These are phyloP conservation scores for Synanthedon vespiformis DNA, from an alignment of 2,888 invertebrate species.

Conservation along the genomic window DNA sequence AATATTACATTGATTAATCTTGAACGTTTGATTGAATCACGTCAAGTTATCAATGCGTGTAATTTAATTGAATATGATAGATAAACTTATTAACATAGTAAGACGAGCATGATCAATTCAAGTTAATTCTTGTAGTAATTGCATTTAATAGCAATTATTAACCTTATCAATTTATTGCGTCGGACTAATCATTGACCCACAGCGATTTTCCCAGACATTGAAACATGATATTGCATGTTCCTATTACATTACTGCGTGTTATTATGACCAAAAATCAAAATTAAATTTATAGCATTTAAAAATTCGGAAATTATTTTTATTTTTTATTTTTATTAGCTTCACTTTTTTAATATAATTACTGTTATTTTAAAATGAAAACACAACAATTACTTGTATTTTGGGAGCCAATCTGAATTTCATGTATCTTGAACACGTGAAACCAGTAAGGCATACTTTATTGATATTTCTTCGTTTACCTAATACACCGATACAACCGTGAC, in stretches of 20 bases:
- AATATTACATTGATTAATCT: background rate
- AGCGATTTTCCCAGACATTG: background rate
- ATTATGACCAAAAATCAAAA: no score
- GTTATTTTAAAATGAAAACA: background rate
- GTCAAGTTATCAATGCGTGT: background rate
- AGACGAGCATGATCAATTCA: background rate
- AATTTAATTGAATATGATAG: background rate
- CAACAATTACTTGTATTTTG: background rate
- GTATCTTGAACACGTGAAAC: background rate
- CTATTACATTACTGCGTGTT: no score
- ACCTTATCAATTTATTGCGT: background rate
- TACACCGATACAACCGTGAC: background rate
- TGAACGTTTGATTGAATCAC: background rate
- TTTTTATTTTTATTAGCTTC: no score
- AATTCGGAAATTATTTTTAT: no score
- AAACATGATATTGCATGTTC: background rate
- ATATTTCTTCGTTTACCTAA: background rate
- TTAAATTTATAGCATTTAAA: no score
- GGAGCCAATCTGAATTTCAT: background rate
- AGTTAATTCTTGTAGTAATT: background rate
- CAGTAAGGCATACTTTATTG: background rate
- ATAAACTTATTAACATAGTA: background rate
- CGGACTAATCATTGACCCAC: background rate
- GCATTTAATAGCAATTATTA: background rate
- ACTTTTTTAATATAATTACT: background rate